Evolutionary conservation across 2,888 invertebrate genomes (phyloP).

Genomic region (Cryptus armator): DNA sequence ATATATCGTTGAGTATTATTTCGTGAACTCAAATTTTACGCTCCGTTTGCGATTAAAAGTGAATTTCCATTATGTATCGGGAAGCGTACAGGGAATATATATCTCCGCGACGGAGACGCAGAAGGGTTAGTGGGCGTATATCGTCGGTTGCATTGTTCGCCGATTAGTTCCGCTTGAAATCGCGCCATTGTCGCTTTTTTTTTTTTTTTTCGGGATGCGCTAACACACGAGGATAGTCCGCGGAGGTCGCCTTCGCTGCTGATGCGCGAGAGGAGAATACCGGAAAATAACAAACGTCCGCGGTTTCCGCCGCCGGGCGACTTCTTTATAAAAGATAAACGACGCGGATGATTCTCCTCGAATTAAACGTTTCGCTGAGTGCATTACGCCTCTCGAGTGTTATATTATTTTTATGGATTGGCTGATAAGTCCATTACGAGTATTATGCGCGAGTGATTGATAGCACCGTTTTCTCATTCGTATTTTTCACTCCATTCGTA

Average conservation of each 20-base stretch:
- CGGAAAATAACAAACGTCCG: conserved; percentile 22
- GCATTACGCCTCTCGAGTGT: background rate
- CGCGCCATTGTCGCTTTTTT: conserved; percentile 38
- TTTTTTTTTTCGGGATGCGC: conserved; percentile 1
- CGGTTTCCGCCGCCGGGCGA: background rate
- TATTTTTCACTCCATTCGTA: background rate
- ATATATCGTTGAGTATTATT: conserved; percentile 7
- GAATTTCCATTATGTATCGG: conserved; percentile 45
- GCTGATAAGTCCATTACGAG: background rate
- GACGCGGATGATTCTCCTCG: conserved; percentile 21
- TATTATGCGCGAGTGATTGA: background rate
- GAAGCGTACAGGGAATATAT: background rate
- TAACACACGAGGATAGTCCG: background rate
- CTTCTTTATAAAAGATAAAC: conserved; percentile 6
- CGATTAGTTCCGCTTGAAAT: conserved; percentile 53
- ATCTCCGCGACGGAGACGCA: background rate
- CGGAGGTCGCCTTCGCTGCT: background rate
- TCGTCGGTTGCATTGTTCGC: conserved; percentile 46
- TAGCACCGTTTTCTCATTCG: no score
- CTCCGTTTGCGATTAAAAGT: conserved; percentile 55
- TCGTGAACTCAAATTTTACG: conserved; percentile 50
- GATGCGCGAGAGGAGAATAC: conserved; percentile 17
- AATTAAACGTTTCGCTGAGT: conserved; percentile 6
- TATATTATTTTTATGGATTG: background rate
- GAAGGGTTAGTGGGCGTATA: background rate